Evolutionary conservation across 2,888 invertebrate species (phyloP).

Genomic region (Pteria penguin): DNA sequence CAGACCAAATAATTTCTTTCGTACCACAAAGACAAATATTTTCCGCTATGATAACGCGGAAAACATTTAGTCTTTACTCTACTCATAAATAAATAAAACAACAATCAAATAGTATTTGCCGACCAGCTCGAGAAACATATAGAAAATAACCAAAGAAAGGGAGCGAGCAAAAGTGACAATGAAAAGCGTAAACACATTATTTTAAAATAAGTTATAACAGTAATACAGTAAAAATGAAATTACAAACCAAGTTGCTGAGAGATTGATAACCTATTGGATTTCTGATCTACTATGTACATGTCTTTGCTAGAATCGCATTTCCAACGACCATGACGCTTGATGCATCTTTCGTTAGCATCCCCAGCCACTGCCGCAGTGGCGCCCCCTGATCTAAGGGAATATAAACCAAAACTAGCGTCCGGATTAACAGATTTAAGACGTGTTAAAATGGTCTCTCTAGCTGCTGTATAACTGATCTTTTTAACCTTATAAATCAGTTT

Average conservation of each 20-base stretch:
- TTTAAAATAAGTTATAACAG: not conserved
- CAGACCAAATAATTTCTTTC: not conserved
- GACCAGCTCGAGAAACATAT: conserved; percentile 8
- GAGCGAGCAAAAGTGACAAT: not conserved
- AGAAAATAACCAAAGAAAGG: conserved; percentile 12
- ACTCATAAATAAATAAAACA: not conserved
- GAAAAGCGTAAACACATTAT: not conserved
- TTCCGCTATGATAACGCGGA: not conserved
- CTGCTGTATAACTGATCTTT: conserved; percentile 44
- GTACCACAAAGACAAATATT: not conserved
- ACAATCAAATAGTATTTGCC: conserved; percentile 5
- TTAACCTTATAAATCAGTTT: conserved; percentile 44
- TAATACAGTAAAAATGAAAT: not conserved
- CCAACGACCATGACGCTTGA: conserved; percentile 44
- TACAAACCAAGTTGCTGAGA: conserved; percentile 31
- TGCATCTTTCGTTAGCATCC: conserved; percentile 40
- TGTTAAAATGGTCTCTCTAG: conserved; percentile 29
- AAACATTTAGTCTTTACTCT: not conserved
- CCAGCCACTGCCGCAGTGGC: conserved; percentile 39
- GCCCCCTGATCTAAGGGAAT: conserved; percentile 41
- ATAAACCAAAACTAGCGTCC: conserved; percentile 39
- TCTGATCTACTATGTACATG: conserved; percentile 34
- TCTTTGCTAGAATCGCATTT: conserved; percentile 44
- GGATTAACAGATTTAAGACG: conserved; percentile 26
- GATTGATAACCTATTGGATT: conserved; percentile 28